Conservation (phyloP, 2,113 vertebrate species). For the Chauna torquata region DNA sequence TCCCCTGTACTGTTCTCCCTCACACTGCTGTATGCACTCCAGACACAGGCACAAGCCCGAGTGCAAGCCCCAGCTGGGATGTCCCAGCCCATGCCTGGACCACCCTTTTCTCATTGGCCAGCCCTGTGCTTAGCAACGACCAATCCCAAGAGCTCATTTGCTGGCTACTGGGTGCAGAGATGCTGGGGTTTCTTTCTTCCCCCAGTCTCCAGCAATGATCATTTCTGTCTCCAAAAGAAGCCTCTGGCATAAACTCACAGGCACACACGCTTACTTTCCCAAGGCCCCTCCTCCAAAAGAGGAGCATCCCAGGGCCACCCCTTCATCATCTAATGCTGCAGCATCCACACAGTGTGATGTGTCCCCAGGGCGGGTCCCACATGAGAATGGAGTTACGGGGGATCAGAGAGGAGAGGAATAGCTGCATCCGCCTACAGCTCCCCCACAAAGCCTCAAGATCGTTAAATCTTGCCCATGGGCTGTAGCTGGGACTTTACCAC, state of each 20-base stretch:
- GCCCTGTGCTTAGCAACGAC: slow-evolving; percentile 19
- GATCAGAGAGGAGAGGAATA: background rate
- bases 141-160: background rate
- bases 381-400: background rate
- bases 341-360: background rate
- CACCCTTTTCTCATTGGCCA: background rate
- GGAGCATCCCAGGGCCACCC: background rate
- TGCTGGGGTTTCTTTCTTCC: background rate
- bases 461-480: background rate
- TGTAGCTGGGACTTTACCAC: background rate
- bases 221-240: slow-evolving; percentile 7
- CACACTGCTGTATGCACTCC: accelerated
- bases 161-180: background rate
- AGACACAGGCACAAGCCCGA: background rate
- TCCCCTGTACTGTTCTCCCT: background rate
- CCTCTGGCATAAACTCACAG: background rate
- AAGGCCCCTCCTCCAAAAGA: background rate
- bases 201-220: background rate
- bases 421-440: background rate
- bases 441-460: background rate
- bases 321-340: background rate
- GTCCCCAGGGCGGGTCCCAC: background rate
- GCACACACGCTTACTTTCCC: background rate
- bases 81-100: slow-evolving; percentile 3
- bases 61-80: background rate